A percentile compares a stretch with the other conserved stretches of the same genome.
Evolutionary conservation across 1,140 invertebrate species (phyloP).

Genomic region (Hycleus cichorii): DNA sequence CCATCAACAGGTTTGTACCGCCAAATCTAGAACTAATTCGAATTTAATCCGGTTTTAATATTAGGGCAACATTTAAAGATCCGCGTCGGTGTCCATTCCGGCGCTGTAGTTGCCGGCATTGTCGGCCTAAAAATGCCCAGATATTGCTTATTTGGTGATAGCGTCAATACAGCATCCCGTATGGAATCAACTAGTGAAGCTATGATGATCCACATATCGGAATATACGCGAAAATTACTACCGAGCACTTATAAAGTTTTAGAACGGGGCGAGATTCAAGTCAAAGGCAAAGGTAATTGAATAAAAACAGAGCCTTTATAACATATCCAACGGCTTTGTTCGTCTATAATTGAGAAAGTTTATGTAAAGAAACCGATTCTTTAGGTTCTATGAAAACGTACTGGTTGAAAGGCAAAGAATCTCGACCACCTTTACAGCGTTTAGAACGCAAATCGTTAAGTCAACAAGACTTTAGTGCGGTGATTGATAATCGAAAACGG

Average conservation of each 20-base stretch:
- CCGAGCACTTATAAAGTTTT: slow-evolving; percentile 66
- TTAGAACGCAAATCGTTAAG: slow-evolving; percentile 37
- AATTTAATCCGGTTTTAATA: not conserved
- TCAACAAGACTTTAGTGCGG: slow-evolving; percentile 18
- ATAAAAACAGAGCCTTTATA: too few species aligned
- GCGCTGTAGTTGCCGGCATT: slow-evolving; percentile 88
- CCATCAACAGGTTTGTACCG: slow-evolving; percentile 66
- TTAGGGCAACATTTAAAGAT: slow-evolving; percentile 79
- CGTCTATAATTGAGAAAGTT: too few species aligned
- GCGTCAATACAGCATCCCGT: slow-evolving; percentile 83
- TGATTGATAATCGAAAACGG: not conserved
- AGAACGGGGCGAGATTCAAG: slow-evolving; percentile 74
- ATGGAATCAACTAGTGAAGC: slow-evolving; percentile 89
- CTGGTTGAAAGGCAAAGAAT: slow-evolving; percentile 70
- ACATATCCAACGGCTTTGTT: too few species aligned
- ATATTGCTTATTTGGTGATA: slow-evolving; percentile 89
- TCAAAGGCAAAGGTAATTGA: slow-evolving; percentile 73
- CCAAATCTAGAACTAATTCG: not conserved
- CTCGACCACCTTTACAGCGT: slow-evolving; percentile 47
- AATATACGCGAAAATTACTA: slow-evolving; percentile 73
- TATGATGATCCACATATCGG: slow-evolving; percentile 92
- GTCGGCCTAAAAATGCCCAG: slow-evolving; percentile 90
- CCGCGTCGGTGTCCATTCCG: slow-evolving; percentile 82
- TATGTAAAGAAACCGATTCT: not conserved
- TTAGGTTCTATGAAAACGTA: slow-evolving; percentile 87